Evolutionary conservation across 2,888 invertebrate species (phyloP).

Genomic region (Adelphocoris suturalis): DNA sequence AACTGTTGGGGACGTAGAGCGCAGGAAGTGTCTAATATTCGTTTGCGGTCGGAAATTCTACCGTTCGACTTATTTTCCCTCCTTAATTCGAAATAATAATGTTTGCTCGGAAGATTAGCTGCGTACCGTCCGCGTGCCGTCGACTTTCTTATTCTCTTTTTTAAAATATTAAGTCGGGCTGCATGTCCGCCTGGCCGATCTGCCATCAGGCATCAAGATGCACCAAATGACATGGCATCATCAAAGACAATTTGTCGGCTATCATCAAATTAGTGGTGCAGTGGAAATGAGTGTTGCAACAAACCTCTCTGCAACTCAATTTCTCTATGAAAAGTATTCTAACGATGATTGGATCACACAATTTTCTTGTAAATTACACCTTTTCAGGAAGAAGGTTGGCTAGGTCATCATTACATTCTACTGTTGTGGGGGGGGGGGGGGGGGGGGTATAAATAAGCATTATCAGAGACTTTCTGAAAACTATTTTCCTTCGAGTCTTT

Average conservation of each 20-base stretch:
- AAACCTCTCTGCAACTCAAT: too few species aligned
- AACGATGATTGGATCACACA: too few species aligned
- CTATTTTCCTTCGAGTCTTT: too few species aligned
- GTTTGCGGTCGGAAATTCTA: conserved; percentile 26
- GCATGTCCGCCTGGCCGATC: neutral
- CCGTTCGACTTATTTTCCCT: neutral
- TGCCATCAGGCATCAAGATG: neutral
- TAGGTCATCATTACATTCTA: too few species aligned
- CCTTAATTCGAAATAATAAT: conserved; percentile 33
- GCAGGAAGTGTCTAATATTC: conserved; percentile 22
- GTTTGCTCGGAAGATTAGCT: conserved; percentile 31
- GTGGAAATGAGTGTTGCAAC: too few species aligned
- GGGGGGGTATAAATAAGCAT: too few species aligned
- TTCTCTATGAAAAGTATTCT: too few species aligned
- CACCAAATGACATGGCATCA: neutral
- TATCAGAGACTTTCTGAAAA: too few species aligned
- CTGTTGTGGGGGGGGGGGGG: too few species aligned
- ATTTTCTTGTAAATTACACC: too few species aligned
- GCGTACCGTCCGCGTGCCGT: conserved; percentile 20
- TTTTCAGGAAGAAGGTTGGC: too few species aligned
- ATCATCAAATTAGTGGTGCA: neutral
- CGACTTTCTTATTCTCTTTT: neutral
- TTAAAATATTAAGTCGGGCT: neutral
- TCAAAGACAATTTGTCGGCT: neutral
- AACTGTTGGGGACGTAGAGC: neutral